These are phyloP conservation scores for Scolopax rusticola DNA, from an alignment of 2,797 vertebrate species.

Conservation along the genomic window DNA sequence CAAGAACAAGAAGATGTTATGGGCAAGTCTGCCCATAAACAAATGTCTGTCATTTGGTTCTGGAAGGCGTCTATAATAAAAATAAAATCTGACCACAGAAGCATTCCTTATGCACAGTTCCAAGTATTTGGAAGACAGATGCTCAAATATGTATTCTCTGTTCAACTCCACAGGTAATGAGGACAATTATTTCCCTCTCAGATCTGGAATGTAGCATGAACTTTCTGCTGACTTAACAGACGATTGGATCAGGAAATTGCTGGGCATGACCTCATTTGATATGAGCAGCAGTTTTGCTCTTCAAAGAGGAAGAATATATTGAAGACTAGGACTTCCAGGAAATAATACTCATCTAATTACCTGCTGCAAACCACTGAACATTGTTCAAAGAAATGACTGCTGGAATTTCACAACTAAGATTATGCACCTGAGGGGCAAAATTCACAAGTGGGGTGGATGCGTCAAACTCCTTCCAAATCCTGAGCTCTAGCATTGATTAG, in stretches of 20 bases:
- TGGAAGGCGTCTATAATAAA: background rate
- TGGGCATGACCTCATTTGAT: conserved; percentile 47
- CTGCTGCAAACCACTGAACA: background rate
- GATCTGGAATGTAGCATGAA: background rate
- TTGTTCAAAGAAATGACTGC: background rate
- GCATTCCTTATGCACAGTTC: fast-evolving
- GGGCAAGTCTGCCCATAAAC: background rate
- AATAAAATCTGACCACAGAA: background rate
- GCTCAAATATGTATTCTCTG: background rate
- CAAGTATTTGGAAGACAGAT: background rate
- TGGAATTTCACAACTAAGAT: background rate
- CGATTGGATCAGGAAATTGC: conserved; percentile 54
- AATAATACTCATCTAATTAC: conserved; percentile 34
- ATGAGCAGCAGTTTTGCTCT: conserved; percentile 29
- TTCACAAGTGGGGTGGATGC: background rate
- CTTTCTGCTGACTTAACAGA: conserved; percentile 53
- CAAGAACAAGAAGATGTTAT: background rate
- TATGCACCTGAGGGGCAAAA: background rate
- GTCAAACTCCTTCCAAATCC: background rate
- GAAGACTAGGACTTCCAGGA: conserved; percentile 30
- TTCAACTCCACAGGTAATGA: background rate
- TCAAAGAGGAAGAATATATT: conserved; percentile 34
- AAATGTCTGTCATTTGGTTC: background rate
- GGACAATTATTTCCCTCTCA: conserved; percentile 39
- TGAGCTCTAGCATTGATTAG: background rate